Conservation (phyloP, 1,140 invertebrate species). For the Drosophila truncata region DNA sequence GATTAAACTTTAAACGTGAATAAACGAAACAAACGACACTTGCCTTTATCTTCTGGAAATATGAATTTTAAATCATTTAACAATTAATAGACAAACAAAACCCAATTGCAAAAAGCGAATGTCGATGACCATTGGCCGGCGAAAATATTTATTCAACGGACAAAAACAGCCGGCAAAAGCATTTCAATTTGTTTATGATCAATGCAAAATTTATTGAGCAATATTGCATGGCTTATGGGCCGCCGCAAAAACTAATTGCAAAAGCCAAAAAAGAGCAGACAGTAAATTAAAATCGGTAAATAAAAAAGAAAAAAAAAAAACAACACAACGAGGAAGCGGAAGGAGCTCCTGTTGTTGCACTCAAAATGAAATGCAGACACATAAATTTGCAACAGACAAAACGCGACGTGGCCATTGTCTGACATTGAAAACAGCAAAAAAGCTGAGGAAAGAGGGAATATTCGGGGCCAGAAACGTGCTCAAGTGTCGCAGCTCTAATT, state of each 20-base stretch:
- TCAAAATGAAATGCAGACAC: constrained; percentile 72
- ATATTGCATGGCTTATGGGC: constrained; percentile 47
- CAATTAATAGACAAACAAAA: constrained; percentile 23
- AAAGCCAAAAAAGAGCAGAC: constrained; percentile 19
- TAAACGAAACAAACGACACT: not conserved
- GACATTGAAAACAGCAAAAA: constrained; percentile 74
- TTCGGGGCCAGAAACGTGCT: constrained; percentile 8
- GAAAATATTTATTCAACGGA: constrained; percentile 7
- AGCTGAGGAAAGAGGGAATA: constrained; percentile 18
- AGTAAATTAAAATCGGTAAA: constrained; percentile 33
- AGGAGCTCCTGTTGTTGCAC: constrained; percentile 33
- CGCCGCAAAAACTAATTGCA: constrained; percentile 47
- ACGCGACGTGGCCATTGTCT: constrained; percentile 55
- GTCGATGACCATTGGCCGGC: constrained; percentile 2
- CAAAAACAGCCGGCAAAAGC: constrained; percentile 23
- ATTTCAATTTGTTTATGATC: constrained; percentile 53
- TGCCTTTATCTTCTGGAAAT: not conserved
- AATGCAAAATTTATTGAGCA: constrained; percentile 68
- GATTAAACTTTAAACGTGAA: constrained; percentile 2
- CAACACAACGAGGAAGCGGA: constrained; percentile 4
- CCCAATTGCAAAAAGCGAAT: constrained; percentile 18
- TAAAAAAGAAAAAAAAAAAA: not conserved
- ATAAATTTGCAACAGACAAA: constrained; percentile 75
- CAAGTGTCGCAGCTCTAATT: constrained; percentile 51
- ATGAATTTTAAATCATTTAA: constrained; percentile 28